phyloP scores from a whole-genome alignment of 2,888 invertebrate genomes.

The Drosophila cognata region DNA sequence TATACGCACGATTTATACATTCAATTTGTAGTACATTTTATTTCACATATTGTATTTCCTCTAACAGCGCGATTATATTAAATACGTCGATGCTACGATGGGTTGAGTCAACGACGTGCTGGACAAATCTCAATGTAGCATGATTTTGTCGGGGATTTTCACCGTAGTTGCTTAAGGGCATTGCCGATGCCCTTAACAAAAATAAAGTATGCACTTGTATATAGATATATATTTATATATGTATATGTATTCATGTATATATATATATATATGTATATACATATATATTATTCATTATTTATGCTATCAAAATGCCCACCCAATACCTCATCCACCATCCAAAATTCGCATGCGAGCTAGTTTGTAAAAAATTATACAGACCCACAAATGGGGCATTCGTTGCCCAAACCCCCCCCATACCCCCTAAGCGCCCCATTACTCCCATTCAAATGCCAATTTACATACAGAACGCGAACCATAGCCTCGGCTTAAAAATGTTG shows the following conservation, averaged over 20 bases:
- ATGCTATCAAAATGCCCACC: conserved; percentile 54
- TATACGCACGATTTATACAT: conserved; percentile 25
- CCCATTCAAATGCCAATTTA: conserved; percentile 54
- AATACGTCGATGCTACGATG: conserved; percentile 14
- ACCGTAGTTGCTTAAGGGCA: conserved; percentile 23
- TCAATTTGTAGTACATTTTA: conserved; percentile 31
- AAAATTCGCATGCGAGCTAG: conserved; percentile 12
- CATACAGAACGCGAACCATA: conserved; percentile 63
- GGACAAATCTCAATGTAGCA: conserved; percentile 79
- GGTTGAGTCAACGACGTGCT: conserved; percentile 59
- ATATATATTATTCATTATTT: conserved; percentile 57
- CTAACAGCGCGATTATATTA: conserved; percentile 44
- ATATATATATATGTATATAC: conserved; percentile 54
- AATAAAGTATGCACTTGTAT: conserved; percentile 68
- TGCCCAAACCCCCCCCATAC: conserved; percentile 3
- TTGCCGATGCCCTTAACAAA: conserved; percentile 37
- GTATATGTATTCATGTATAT: conserved; percentile 52
- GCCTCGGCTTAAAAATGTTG: conserved; percentile 38
- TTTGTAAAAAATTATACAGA: conserved; percentile 53
- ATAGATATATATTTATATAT: conserved; percentile 56
- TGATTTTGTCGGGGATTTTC: conserved; percentile 61
- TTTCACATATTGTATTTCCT: conserved; percentile 35
- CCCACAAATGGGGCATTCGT: conserved; percentile 19
- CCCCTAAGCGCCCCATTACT: conserved; percentile 1
- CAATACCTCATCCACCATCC: conserved; percentile 31